Base-by-base conservation (phyloP, 2,797 vertebrate genomes). In the Periophthalmus magnuspinnatus region DNA sequence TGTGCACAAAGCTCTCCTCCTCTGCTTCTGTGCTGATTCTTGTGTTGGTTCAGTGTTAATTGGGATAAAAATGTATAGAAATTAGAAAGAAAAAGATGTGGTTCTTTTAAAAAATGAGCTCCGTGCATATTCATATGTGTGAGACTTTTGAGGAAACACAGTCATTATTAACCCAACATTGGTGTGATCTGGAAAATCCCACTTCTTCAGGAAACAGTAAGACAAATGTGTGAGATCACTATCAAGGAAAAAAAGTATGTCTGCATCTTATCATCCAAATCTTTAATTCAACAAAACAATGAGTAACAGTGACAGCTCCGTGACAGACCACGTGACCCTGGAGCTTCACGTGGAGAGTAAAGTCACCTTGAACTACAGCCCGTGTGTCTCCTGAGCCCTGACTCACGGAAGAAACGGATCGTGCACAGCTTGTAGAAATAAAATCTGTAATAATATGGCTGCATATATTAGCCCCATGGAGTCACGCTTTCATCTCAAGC, bases 341-440 rank as follows among this genome's bases (percentile, higher is more conserved):
- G 28, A 21, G 5, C 41, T 65, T 70, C 52, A 67, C 60, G 50
- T 70, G 52, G 14, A 34, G 38, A 58, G 19, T 36, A 71, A 58
- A 66, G 73, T 80, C 79, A 80, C 74, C 70, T 72, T 76, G 69
- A 78, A 71, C 63, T 6, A 9, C 54, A 73, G 54, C 72, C 69
- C 28, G 11, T 59, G 22, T 36, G 21, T 69, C n/a, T 57, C 2
- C 38, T 55, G 48, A 54, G 34, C 69, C 63, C 38, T 45, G 41
- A 45, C 41, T 62, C 69, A 71, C 67, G 9, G 22, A 69, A 28
- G 28, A 28, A 28, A n/a, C 75, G 68, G 78, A 76, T 74, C 28
- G 2, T 67, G 59, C 55, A 28, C 22, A 38, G 69, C 60, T 68
- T 67, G 74, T 70, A 56, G 65, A 76, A 50, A 54, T 28, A 65